Conservation (phyloP, 2,113 vertebrate species). For the Oncorhynchus mykiss region DNA sequence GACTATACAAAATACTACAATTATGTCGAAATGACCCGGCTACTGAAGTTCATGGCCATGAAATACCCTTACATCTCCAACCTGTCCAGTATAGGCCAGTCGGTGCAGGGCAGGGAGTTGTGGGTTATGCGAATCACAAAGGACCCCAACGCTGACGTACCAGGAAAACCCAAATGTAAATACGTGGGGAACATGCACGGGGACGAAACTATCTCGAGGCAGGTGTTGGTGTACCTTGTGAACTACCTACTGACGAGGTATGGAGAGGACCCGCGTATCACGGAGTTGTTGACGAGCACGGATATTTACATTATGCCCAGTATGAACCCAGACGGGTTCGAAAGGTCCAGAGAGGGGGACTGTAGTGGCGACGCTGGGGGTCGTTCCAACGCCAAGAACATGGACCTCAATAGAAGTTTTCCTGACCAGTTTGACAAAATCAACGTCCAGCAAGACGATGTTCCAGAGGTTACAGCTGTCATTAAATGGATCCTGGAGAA, state of each 20-base stretch:
- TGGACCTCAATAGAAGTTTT: conserved; percentile 93
- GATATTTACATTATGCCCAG: conserved; percentile 95
- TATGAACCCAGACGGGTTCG: conserved; percentile 97
- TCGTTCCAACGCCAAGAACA: conserved; percentile 77
- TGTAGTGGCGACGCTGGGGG: conserved; percentile 71
- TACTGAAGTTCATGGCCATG: conserved; percentile 70
- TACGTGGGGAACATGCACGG: conserved; percentile 98
- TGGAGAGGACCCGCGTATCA: conserved; percentile 72
- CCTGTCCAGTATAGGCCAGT: conserved; percentile 85
- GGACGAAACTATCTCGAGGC: conserved; percentile 91
- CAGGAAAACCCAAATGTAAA: conserved; percentile 90
- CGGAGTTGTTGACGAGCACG: conserved; percentile 82
- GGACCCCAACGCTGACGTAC: conserved; percentile 59
- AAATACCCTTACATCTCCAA: conserved; percentile 77
- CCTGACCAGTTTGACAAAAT: conserved; percentile 83
- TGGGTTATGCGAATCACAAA: conserved; percentile 89
- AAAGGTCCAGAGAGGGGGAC: conserved; percentile 82
- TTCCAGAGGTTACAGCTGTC: conserved; percentile 86
- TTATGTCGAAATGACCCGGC: conserved; percentile 68
- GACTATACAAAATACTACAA: conserved; percentile 53
- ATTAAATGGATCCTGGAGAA: conserved; percentile 89
- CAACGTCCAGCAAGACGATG: conserved; percentile 34
- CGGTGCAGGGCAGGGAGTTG: conserved; percentile 81
- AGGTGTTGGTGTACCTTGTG: conserved; percentile 88
- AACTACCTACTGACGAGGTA: conserved; percentile 80